Percentiles rank a stretch among this genome's conserved stretches.
phyloP scores from a whole-genome alignment of 2,888 invertebrate genomes.

The Lepidocyrtinus sp. region DNA sequence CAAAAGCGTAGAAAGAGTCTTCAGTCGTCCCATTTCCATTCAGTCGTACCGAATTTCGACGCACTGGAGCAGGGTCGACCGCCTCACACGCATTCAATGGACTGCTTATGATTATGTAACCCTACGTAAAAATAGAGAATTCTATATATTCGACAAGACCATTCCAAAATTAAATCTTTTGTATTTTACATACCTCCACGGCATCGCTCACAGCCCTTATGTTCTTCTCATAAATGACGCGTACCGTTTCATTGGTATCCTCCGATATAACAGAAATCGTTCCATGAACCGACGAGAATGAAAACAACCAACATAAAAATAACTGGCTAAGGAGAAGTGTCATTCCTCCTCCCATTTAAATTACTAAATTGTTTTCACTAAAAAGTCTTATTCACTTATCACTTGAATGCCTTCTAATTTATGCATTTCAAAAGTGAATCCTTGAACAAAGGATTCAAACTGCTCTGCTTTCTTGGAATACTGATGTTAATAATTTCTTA shows the following conservation, averaged over 20 bases:
- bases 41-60: constrained; percentile 12
- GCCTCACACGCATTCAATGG: constrained; percentile 58
- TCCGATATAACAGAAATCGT: constrained; percentile 57
- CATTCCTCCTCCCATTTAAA: not conserved
- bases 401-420: no score
- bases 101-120: constrained; percentile 47
- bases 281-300: constrained; percentile 36
- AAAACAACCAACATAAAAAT: constrained; percentile 17
- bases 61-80: constrained; percentile 49
- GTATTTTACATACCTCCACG: constrained; percentile 55
- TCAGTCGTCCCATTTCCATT: constrained; percentile 38
- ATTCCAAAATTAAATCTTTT: not conserved
- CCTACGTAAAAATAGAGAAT: constrained; percentile 37
- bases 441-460: no score
- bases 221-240: constrained; percentile 61
- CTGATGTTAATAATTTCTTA: no score
- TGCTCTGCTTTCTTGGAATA: no score
- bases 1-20: constrained; percentile 34
- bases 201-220: constrained; percentile 62
- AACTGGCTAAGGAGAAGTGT: not conserved
- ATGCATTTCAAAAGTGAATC: no score
- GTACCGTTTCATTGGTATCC: constrained; percentile 62
- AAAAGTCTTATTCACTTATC: no score
- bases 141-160: not conserved
- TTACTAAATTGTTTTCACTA: no score